A percentile compares a stretch with the other conserved stretches of the same genome.
Conservation (phyloP, 2,797 vertebrate genomes). For the Petrocephalus sullivani region DNA sequence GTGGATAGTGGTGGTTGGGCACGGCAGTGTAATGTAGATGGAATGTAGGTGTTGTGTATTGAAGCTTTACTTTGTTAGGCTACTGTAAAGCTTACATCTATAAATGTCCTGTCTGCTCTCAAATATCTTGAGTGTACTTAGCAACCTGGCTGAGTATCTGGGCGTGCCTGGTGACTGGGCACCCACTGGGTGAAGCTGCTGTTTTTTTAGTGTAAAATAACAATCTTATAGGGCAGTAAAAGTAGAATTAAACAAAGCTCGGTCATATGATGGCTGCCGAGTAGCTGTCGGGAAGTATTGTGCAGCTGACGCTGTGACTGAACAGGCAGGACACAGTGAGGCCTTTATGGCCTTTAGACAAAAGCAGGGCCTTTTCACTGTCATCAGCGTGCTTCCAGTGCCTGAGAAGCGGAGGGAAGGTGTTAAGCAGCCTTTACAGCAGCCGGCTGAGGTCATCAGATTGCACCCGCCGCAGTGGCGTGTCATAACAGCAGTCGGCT, state of each 20-base stretch:
- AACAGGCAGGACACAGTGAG: conserved; percentile 41
- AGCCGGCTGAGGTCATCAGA: background rate
- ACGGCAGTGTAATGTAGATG: background rate
- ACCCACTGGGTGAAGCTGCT: conserved; percentile 72
- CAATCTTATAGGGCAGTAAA: conserved; percentile 74
- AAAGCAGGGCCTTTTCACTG: conserved; percentile 4
- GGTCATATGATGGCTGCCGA: conserved; percentile 73
- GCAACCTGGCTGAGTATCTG: conserved; percentile 78
- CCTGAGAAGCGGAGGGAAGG: background rate
- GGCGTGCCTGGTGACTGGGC: conserved; percentile 74
- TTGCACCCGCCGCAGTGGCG: no score
- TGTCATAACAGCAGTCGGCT: background rate
- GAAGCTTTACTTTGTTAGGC: background rate
- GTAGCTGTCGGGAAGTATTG: conserved; percentile 68
- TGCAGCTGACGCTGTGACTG: conserved; percentile 64
- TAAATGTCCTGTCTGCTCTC: conserved; percentile 43
- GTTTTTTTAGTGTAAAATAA: conserved; percentile 67
- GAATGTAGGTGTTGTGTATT: background rate
- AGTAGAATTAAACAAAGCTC: conserved; percentile 70
- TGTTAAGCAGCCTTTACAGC: background rate
- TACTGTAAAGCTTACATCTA: background rate
- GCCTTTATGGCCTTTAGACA: conserved; percentile 39
- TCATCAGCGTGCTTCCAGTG: background rate
- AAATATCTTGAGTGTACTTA: conserved; percentile 40
- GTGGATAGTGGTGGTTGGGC: background rate